A percentile compares a stretch with the other conserved stretches of the same genome.
Evolutionary conservation across 1,140 invertebrate genomes (phyloP).

Genomic region (Bombus turneri): DNA sequence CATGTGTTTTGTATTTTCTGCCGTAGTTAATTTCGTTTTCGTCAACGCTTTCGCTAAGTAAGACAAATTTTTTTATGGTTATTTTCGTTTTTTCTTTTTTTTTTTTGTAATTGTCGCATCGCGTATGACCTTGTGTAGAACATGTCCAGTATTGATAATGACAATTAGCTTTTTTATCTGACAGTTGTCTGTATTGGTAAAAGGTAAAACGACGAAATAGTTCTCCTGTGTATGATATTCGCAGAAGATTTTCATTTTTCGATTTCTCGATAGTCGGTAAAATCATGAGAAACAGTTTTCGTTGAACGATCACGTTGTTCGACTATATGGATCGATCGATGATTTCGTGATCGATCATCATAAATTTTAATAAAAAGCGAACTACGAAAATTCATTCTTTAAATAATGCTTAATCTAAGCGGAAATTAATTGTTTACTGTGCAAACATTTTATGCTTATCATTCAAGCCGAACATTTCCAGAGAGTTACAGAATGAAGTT

Average conservation of each 20-base stretch:
- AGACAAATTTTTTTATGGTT: neutral
- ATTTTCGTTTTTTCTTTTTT: neutral
- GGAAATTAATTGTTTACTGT: neutral
- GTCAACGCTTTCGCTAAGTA: neutral
- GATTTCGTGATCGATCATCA: too few relatives aligned
- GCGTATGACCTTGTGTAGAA: neutral
- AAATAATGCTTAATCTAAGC: neutral
- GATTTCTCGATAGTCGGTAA: neutral
- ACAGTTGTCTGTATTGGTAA: too few relatives aligned
- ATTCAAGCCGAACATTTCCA: neutral
- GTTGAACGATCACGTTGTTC: neutral
- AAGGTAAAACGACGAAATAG: too few relatives aligned
- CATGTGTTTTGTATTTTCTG: too few relatives aligned
- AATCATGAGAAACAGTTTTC: neutral
- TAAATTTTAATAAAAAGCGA: too few relatives aligned
- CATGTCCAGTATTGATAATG: too few relatives aligned
- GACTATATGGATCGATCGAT: neutral
- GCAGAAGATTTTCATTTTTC: neutral
- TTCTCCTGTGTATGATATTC: neutral
- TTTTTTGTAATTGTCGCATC: neutral
- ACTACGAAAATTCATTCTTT: too few relatives aligned
- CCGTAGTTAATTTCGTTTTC: too few relatives aligned
- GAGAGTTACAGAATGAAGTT: neutral
- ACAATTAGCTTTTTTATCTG: too few relatives aligned
- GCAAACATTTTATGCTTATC: neutral